Evolutionary conservation across 2,797 vertebrate species (phyloP), one percentile per base, ranked within the genome.

Genomic region (Megalops cyprinoides): DNA sequence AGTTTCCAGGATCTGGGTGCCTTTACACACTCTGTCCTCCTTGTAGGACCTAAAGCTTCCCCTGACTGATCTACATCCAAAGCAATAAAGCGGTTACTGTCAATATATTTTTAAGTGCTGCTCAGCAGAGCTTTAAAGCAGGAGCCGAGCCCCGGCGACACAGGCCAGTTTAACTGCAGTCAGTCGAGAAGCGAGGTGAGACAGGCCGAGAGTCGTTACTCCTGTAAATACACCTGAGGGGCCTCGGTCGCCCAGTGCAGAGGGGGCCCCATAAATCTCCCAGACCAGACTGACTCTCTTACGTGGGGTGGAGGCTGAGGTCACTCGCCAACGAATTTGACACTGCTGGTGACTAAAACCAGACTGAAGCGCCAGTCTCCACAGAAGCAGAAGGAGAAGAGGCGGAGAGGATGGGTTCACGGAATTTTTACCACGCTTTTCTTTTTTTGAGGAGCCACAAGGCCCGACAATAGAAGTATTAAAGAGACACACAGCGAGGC

Each of bases 161-260:
- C 69, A 58, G 74, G 58, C 44, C 37, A 58, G 14, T 76, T 49
- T 55, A 56, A 28, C 48, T 76, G 82, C 23, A 51, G 81, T 58
- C 44, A 23, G 69, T 51, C 55, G 14, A 28, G 71, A 51, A 51
- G 56, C 65, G 53, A 20, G 67, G 37, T 6, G 31, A 65, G 65
- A 78, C 79, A 81, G 80, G 74, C 80, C 75, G 69, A 84, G 76
- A 76, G 80, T 82, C 67, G 81, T 85, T 81, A 67, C 56, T 37
- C 48, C 48, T 77, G 69, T 83, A 82, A 86, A 86, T 85, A 82
- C 74, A 56, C 60, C 65, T 82, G 51, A 84, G 53, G 79, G 44
- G 67, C 79, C 51, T 78, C 12, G 1, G 80, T 46, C 42, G 20
- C 53, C 48, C 48, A 53, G 56, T 8, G 8, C 56, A 65, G 75